phyloP scores from a whole-genome alignment of 2,113 vertebrate genomes.

The Clarias magur region DNA sequence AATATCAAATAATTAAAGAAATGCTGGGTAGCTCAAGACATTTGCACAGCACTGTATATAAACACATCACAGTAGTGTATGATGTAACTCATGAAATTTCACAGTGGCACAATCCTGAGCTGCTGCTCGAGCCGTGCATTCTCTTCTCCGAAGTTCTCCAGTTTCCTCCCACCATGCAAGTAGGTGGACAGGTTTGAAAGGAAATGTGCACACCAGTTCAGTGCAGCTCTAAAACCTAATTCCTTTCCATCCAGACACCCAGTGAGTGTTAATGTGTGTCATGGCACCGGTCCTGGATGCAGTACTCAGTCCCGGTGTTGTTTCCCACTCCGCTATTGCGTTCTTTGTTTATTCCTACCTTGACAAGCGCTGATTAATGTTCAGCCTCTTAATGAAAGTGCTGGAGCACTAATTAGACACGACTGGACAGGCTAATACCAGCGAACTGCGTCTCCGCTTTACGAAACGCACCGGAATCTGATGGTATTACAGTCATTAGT shows the following conservation, averaged over 20 bases:
- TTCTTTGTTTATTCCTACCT: conserved; percentile 41
- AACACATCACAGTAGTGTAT: background rate
- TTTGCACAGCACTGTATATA: no score
- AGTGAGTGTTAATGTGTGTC: background rate
- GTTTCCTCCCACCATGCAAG: background rate
- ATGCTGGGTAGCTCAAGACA: no score
- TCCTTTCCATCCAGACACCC: background rate
- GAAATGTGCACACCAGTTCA: background rate
- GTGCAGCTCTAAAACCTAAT: background rate
- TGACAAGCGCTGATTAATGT: conserved; percentile 49
- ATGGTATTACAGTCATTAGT: conserved; percentile 22
- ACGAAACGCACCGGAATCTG: background rate
- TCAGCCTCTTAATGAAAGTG: conserved; percentile 50
- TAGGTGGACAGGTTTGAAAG: background rate
- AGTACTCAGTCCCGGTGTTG: background rate
- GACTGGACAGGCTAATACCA: conserved; percentile 45
- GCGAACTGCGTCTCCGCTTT: conserved; percentile 21
- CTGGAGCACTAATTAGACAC: conserved; percentile 42
- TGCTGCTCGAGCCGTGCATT: background rate
- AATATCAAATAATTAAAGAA: no score
- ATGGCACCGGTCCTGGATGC: background rate
- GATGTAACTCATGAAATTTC: background rate
- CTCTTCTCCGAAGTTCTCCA: background rate
- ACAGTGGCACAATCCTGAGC: background rate
- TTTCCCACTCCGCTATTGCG: background rate